Base-by-base conservation (phyloP, 2,797 vertebrate species). In the Pangasius macronema region DNA sequence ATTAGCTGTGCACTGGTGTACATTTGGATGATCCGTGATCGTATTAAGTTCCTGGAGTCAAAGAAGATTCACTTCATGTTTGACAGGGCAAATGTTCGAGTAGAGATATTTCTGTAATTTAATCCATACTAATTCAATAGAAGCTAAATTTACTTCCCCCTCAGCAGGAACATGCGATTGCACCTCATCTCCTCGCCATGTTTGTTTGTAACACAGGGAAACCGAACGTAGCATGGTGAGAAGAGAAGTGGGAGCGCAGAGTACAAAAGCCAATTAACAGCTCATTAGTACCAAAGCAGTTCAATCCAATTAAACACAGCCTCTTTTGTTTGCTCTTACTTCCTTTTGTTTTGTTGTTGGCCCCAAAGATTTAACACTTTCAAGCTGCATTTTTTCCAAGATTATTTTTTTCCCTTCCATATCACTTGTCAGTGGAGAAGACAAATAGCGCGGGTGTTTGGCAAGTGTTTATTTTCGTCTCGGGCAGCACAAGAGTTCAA, bases 231-330 rank as follows among this genome's bases (percentile, higher is more conserved):
- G 84, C 84, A 89, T 55, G 36, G 83, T 89, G 89, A 87, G 18
- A 87, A 82, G 88, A 89, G 88, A 89, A 90, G 87, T 39, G 86
- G 85, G 84, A 87, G 90, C 92, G 90, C 90, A 83, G 90, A 95
- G 92, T 90, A 92, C 90, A 89, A 92, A 90, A 93, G 93, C 90
- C 94, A 94, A 95, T 95, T 95, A 95, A 92, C 93, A 92, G 92
- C 92, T 94, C 92, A 92, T 95, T 94, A 94, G 91, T 93, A 93
- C 88, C 90, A 93, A 91, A 93, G 92, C 92, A 92, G 91, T 93
- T 94, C 90, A 92, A 90, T 92, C 92, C 91, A 94, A 95, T 94
- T 94, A 94, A 90, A 86, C 80, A 90, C 83, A 84, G 76, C 42
- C 61, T 82, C 72, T 87, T 90, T 89, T 89, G 53, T 85, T 85